Evolutionary conservation across 2,113 vertebrate genomes (phyloP), one percentile per base, ranked within the genome.

Genomic region (Passerina amoena): DNA sequence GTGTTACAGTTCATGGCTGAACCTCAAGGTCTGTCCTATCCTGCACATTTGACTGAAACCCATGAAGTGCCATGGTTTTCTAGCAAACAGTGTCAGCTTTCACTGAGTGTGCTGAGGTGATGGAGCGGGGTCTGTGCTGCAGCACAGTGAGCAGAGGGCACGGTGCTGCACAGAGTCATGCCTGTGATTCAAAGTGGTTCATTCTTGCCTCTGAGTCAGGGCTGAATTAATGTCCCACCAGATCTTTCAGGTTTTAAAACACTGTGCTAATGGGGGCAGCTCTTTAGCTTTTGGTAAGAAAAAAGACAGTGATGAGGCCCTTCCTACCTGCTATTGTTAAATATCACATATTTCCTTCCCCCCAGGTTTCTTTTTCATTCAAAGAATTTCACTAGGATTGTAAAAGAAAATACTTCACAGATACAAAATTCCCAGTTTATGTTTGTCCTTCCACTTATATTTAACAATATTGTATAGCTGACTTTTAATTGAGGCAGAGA

Each of bases 121-220:
- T 40, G 66, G 73, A 60, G 40, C 51, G 56, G 44, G 31, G 21
- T 69, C 25, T 88, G 33, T 66, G 79, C 47, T 50, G 70, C 1
- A 4, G 53, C 33, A 14, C 0, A 0, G 38, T 5, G 54, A 79
- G 66, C 37, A 0, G 38, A 20, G 0, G 2, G n/a, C 73, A 54
- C 0, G 1, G 48, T 48, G 82, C 78, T 9, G 18, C 37, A 25
- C 51, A 7, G 57, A 82, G 47, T 93, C 50, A 23, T 95, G 86
- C 30, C 1, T 5, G 63, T 96, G 90, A 94, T 83, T 95, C 93
- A 96, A 23, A 5, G 30, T 0, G 2, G 30, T 73, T 94, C 47
- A 11, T 72, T 86, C 85, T 44, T 83, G 33, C 30, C 31, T 80
- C 79, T 96, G 95, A 96, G 82, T 97, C 93, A 96, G 79, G 75